These are phyloP conservation scores for Corella eumyota DNA, from an alignment of 23 tunicate genomes.

Conservation along the genomic window DNA sequence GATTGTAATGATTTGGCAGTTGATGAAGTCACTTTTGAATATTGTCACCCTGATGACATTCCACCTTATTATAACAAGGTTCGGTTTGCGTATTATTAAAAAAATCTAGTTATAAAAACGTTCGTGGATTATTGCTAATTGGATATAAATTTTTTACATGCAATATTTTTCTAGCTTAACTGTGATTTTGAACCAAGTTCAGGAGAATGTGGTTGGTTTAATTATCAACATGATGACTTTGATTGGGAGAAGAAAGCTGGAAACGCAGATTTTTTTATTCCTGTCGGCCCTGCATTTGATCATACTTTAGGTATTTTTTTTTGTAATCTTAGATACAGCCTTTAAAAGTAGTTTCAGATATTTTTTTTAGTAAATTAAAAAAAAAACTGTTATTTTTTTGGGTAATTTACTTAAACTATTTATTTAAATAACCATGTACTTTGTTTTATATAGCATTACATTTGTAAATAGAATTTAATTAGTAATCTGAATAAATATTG, in stretches of 20 bases:
- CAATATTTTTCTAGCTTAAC: conserved; percentile 38
- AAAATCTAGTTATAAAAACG: not conserved
- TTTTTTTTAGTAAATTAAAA: too few species aligned
- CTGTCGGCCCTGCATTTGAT: conserved; percentile 79
- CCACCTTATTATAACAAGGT: conserved; percentile 66
- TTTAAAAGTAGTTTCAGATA: too few species aligned
- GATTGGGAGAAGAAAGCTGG: conserved; percentile 70
- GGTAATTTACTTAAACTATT: not conserved
- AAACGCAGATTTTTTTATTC: conserved; percentile 12
- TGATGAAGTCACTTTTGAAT: conserved; percentile 53
- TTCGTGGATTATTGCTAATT: not conserved
- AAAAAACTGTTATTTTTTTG: not conserved
- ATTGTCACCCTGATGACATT: conserved; percentile 42
- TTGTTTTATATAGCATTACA: too few species aligned
- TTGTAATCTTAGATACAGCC: not conserved
- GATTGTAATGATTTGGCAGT: conserved; percentile 82
- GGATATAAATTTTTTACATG: not conserved
- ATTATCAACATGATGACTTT: conserved; percentile 72
- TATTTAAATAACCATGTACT: not conserved
- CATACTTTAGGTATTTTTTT: conserved; percentile 71
- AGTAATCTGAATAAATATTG: too few species aligned
- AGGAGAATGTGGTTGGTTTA: conserved; percentile 82
- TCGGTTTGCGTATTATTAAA: not conserved
- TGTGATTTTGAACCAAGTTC: conserved; percentile 68
- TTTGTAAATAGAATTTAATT: too few species aligned